Percentiles rank a stretch among this genome's conserved stretches.
Evolutionary conservation across 2,888 invertebrate genomes (phyloP).

Genomic region (Hyposoter dolosus): DNA sequence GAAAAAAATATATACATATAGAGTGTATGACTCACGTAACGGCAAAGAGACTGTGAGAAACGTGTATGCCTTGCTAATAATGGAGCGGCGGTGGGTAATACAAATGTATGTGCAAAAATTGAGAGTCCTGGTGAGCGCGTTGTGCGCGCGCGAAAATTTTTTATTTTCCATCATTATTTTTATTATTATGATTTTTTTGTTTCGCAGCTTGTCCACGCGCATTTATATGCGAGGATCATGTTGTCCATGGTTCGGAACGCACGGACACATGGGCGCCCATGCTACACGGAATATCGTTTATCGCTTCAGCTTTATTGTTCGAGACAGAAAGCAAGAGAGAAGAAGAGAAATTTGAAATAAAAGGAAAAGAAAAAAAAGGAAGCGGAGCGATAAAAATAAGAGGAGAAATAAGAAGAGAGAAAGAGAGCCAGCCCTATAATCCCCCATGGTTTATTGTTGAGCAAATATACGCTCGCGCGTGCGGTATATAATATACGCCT

Average conservation of each 20-base stretch:
- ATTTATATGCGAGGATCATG: slow-evolving; percentile 50
- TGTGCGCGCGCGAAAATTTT: slow-evolving; percentile 39
- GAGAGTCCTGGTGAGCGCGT: slow-evolving; percentile 39
- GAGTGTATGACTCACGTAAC: slow-evolving; percentile 31
- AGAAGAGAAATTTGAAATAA: slow-evolving; percentile 4
- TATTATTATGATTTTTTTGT: slow-evolving; percentile 19
- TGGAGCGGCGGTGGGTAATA: not conserved
- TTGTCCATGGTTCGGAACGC: slow-evolving; percentile 18
- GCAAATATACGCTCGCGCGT: slow-evolving; percentile 62
- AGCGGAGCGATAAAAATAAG: not conserved
- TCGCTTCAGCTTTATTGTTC: slow-evolving; percentile 65
- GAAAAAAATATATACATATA: not conserved
- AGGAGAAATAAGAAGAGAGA: not conserved
- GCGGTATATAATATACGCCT: slow-evolving; percentile 59
- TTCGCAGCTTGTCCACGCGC: slow-evolving; percentile 32
- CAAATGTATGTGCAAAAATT: slow-evolving; percentile 41
- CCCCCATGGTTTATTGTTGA: slow-evolving; percentile 67
- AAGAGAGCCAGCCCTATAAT: slow-evolving; percentile 60
- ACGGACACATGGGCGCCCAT: not conserved
- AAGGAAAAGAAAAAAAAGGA: not conserved
- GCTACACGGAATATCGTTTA: slow-evolving; percentile 59
- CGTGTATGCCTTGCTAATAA: slow-evolving; percentile 39
- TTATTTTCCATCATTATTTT: slow-evolving; percentile 24
- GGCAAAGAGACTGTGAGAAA: slow-evolving; percentile 28
- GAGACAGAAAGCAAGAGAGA: slow-evolving; percentile 20